Base-by-base conservation (phyloP, 2,888 invertebrate species). In the Polydrusus pterygomalis region DNA sequence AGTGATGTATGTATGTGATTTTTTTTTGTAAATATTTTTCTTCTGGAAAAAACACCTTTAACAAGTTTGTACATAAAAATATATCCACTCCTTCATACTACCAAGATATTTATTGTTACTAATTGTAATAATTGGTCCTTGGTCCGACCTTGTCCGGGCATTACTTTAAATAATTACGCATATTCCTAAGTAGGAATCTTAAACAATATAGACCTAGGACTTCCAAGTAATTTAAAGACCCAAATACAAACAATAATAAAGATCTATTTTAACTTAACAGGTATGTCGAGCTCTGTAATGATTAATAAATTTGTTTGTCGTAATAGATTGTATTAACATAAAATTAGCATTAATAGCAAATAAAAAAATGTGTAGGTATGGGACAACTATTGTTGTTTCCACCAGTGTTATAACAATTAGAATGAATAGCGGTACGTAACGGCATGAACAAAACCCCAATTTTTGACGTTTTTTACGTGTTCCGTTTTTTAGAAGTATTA, bases 281-380 rank as follows among this genome's bases (percentile, higher is more conserved):
- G 13, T 58, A 60, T 30, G 34, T 34, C 1, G 30, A 56, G 56
- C 34, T 56, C 34, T 34, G 15, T 34, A n/a, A 56, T 30, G 34
- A 56, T 56, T 56, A 56, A 60, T 18, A 18, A 60, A 60, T 58
- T 58, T 58, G 58, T 34, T 30, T 58, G 58, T 15, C 5, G 58
- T 60, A 60, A 60, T 38, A 38, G 10, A 17, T 60, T 60, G 38
- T 11, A 60, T 60, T 60, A 60, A 38, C 58, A 60, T 60, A 60
- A 60, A 17, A 60, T 60, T 60, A 38, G 58, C 58, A 60, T 60
- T 60, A 38, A 60, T 60, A 2, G 38, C 58, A 17, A 56, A 34
- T 38, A 38, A 38, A 60, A 11, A 38, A 1, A 10, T 60, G 58
- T 38, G 58, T 60, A 9, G 58, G 58, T 38, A 17, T 9, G 11